phyloP scores from a whole-genome alignment of 37 sponge, comb jelly and placozoan genomes.

The Tethya wilhelma region DNA sequence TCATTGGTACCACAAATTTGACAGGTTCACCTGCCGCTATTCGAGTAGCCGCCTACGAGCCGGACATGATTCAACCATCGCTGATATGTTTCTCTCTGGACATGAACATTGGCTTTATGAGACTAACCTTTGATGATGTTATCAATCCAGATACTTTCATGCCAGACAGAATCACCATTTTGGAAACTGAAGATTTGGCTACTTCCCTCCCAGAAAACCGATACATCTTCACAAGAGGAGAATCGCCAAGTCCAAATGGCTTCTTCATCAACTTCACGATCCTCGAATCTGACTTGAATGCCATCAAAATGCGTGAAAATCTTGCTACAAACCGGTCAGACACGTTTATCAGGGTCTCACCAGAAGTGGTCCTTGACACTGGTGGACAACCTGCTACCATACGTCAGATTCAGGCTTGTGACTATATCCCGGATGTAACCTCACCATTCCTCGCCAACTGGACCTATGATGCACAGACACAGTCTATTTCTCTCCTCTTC shows the following conservation, averaged over 20 bases:
- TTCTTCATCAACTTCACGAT: slow-evolving; percentile 72
- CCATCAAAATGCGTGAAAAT: slow-evolving; percentile 63
- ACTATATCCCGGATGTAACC: slow-evolving; percentile 64
- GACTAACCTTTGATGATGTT: slow-evolving; percentile 87
- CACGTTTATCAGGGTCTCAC: slow-evolving; percentile 70
- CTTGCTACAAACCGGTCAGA: slow-evolving; percentile 75
- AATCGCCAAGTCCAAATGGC: slow-evolving; percentile 61
- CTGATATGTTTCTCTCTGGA: slow-evolving; percentile 81
- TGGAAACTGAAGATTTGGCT: slow-evolving; percentile 19
- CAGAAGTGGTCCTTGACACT: slow-evolving; percentile 58
- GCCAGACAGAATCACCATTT: slow-evolving; percentile 55
- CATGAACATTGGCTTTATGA: slow-evolving; percentile 73
- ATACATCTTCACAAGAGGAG: slow-evolving; percentile 55
- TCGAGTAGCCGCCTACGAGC: slow-evolving; percentile 20
- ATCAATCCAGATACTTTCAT: slow-evolving; percentile 72
- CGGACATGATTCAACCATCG: slow-evolving; percentile 61
- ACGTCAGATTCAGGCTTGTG: slow-evolving; percentile 27
- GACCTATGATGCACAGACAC: slow-evolving; percentile 48
- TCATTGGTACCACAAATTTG: slow-evolving; percentile 57
- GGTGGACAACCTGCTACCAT: slow-evolving; percentile 43
- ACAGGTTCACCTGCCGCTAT: slow-evolving; percentile 26
- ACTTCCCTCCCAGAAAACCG: slow-evolving; percentile 19
- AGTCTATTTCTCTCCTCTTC: slow-evolving; percentile 72
- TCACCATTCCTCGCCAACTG: slow-evolving; percentile 58
- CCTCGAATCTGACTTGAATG: slow-evolving; percentile 61